Conservation (phyloP, 2,797 vertebrate species). For the Cossypha caffra region DNA sequence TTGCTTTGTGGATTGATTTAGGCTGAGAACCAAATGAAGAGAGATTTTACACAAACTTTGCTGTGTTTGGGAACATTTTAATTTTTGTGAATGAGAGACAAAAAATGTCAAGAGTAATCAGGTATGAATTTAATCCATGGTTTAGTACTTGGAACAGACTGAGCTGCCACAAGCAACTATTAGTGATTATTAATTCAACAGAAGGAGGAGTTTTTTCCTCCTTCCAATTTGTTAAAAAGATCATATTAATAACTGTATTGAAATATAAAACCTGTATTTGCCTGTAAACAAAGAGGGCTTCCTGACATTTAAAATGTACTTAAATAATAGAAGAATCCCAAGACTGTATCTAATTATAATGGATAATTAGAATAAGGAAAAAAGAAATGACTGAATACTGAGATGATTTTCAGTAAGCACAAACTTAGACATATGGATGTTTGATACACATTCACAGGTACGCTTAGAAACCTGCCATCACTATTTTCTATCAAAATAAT, state of each 20-base stretch:
- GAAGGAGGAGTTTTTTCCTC: background rate
- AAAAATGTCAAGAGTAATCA: background rate
- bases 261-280: background rate
- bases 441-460: background rate
- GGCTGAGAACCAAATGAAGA: background rate
- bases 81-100: background rate
- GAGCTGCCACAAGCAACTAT: background rate
- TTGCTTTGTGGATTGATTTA: background rate
- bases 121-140: background rate
- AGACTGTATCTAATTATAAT: background rate
- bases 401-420: background rate
- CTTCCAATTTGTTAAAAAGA: background rate
- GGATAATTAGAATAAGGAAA: background rate
- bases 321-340: background rate
- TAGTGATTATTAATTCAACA: background rate
- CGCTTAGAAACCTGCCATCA: background rate
- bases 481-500: conserved; percentile 7
- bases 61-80: background rate
- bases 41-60: background rate
- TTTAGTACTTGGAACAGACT: background rate
- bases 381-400: background rate
- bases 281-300: background rate
- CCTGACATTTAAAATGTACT: background rate
- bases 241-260: background rate
- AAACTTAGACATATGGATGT: background rate